Percentiles rank a stretch among this genome's conserved stretches.
Evolutionary conservation across 2,888 invertebrate species (phyloP).

Genomic region (Stegophylla sp.): DNA sequence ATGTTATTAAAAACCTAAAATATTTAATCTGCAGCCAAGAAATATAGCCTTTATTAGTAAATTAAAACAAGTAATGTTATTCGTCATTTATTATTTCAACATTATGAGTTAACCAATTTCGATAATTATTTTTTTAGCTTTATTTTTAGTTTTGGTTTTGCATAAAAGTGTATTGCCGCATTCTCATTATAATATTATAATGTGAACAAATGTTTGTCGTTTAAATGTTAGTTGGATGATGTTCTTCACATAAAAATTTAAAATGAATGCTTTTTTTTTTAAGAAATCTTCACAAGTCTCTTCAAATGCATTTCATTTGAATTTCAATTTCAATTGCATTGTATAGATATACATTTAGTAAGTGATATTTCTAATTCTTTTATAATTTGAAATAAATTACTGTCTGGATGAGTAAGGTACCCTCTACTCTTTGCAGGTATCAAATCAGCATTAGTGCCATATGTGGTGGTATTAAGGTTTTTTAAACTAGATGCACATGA

Average conservation of each 20-base stretch:
- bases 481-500: not conserved
- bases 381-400: not conserved
- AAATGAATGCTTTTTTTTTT: not conserved
- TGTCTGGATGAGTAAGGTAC: not conserved
- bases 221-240: not conserved
- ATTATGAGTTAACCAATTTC: too few relatives aligned
- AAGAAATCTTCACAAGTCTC: not conserved
- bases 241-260: not conserved
- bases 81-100: too few relatives aligned
- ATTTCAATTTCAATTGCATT: too few relatives aligned
- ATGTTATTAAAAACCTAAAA: too few relatives aligned
- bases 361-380: not conserved
- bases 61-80: too few relatives aligned
- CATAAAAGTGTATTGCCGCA: constrained; percentile 1
- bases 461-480: not conserved
- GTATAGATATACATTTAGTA: not conserved
- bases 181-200: constrained; percentile 1
- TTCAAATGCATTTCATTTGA: constrained; percentile 15
- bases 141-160: not conserved
- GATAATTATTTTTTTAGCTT: not conserved
- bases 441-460: not conserved
- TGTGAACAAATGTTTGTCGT: not conserved
- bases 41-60: too few relatives aligned
- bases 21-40: too few relatives aligned
- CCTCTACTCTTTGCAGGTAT: not conserved